Conservation (phyloP, 1,140 invertebrate species). For the Parasteatoda tepidariorum region DNA sequence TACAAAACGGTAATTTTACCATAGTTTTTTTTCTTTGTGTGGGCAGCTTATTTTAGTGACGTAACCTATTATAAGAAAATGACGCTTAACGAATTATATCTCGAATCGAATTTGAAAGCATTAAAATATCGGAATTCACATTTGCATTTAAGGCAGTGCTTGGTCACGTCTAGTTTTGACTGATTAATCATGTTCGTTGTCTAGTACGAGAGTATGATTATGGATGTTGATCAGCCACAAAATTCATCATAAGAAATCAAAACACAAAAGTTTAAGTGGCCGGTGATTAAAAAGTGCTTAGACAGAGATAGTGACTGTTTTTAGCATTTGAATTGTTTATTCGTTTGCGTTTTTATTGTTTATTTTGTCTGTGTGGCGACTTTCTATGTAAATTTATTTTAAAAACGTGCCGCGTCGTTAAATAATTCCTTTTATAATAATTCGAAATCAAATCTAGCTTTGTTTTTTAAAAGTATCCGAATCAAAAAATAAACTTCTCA, state of each 20-base stretch:
- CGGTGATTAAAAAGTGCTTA: slow-evolving; percentile 43
- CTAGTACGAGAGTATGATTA: background rate
- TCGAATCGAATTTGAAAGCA: too few relatives aligned
- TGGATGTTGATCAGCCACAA: background rate
- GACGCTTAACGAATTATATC: too few relatives aligned
- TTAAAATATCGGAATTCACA: too few relatives aligned
- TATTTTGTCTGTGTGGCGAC: background rate
- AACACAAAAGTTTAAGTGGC: background rate
- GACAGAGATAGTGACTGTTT: slow-evolving; percentile 30
- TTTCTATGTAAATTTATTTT: slow-evolving; percentile 32
- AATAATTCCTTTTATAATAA: slow-evolving; percentile 7
- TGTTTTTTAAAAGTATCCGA: background rate
- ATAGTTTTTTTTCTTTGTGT: too few relatives aligned
- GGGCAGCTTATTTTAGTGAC: too few relatives aligned
- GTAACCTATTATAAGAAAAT: too few relatives aligned
- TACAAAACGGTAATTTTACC: too few relatives aligned
- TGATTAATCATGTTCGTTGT: background rate
- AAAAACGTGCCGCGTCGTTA: slow-evolving; percentile 25
- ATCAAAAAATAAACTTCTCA: slow-evolving; percentile 26
- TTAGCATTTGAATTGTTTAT: background rate
- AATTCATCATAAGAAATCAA: background rate
- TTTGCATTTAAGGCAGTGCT: too few relatives aligned
- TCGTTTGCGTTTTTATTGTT: background rate
- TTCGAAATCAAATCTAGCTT: background rate
- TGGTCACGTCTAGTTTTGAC: too few relatives aligned